phyloP scores from a whole-genome alignment of 2,797 vertebrate species.

The Pempheris klunzingeri region DNA sequence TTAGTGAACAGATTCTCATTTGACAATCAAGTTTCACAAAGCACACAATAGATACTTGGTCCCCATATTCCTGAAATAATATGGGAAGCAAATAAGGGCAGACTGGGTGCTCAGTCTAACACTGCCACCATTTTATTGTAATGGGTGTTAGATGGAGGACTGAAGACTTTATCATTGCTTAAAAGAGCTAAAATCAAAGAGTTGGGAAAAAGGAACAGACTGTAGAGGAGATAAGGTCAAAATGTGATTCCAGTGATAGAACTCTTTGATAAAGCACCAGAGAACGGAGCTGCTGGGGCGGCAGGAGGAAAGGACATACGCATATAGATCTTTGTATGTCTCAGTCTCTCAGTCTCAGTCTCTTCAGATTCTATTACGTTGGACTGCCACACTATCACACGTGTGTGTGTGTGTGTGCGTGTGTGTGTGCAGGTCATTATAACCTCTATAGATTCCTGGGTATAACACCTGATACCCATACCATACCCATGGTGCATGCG shows the following conservation, averaged over 20 bases:
- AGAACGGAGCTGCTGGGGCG: constrained; percentile 44
- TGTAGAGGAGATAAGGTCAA: constrained; percentile 37
- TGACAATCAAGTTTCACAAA: constrained; percentile 1
- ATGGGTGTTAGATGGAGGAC: constrained; percentile 41
- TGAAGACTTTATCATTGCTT: constrained; percentile 33
- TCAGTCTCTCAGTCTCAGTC: constrained; percentile 59
- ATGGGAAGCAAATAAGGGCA: constrained; percentile 16
- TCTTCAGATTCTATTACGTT: constrained; percentile 70
- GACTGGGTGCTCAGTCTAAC: background rate
- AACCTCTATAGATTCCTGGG: constrained; percentile 58
- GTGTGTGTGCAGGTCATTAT: constrained; percentile 60
- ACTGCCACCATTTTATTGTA: constrained; percentile 27
- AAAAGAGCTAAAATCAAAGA: constrained; percentile 52
- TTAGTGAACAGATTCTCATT: constrained; percentile 12
- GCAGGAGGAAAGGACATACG: constrained; percentile 47
- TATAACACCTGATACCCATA: constrained; percentile 66
- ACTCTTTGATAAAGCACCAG: constrained; percentile 59
- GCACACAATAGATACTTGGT: constrained; percentile 11
- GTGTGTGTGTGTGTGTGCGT: constrained; percentile 22
- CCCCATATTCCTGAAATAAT: constrained; percentile 17
- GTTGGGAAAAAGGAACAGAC: constrained; percentile 21
- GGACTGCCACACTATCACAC: constrained; percentile 58
- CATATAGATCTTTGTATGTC: constrained; percentile 62
- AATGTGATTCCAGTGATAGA: constrained; percentile 60
- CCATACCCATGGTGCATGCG: constrained; percentile 7